These are phyloP conservation scores for Speoplatyrhinus poulsoni DNA, from an alignment of 2,113 vertebrate species.

Conservation along the genomic window DNA sequence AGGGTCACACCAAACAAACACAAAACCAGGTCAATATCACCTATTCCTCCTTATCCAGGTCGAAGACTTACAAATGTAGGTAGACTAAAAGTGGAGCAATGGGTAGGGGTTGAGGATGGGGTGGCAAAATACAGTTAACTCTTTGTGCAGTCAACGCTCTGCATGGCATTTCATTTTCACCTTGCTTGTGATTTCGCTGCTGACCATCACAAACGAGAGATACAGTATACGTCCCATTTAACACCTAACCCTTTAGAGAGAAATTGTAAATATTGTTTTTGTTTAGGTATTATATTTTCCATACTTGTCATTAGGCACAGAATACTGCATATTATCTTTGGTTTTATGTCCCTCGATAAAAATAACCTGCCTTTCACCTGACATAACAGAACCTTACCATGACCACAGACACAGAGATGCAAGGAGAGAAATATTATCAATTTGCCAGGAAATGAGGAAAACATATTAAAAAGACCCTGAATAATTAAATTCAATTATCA, in stretches of 20 bases:
- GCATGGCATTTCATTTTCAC: constrained; percentile 3
- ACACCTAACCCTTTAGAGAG: background rate
- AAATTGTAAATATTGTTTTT: no score
- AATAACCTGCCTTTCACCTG: background rate
- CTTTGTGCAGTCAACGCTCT: constrained; percentile 7
- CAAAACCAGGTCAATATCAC: constrained; percentile 68
- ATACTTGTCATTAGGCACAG: background rate
- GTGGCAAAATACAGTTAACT: background rate
- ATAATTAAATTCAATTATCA: constrained; percentile 79
- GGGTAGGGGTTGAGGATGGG: background rate
- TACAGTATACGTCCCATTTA: background rate
- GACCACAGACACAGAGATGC: constrained; percentile 43
- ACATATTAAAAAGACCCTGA: constrained; percentile 67
- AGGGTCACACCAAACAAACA: constrained; percentile 51
- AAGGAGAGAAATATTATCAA: constrained; percentile 54
- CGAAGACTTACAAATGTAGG: constrained; percentile 17
- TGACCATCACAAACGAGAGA: background rate
- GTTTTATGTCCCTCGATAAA: background rate
- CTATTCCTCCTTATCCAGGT: constrained; percentile 54
- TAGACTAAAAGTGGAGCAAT: constrained; percentile 15
- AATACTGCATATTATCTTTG: background rate
- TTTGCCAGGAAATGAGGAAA: constrained; percentile 69
- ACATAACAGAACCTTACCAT: background rate
- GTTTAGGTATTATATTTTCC: background rate
- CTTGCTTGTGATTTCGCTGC: background rate